phyloP scores from a whole-genome alignment of 2,888 invertebrate genomes.

The Gortyna flavago region DNA sequence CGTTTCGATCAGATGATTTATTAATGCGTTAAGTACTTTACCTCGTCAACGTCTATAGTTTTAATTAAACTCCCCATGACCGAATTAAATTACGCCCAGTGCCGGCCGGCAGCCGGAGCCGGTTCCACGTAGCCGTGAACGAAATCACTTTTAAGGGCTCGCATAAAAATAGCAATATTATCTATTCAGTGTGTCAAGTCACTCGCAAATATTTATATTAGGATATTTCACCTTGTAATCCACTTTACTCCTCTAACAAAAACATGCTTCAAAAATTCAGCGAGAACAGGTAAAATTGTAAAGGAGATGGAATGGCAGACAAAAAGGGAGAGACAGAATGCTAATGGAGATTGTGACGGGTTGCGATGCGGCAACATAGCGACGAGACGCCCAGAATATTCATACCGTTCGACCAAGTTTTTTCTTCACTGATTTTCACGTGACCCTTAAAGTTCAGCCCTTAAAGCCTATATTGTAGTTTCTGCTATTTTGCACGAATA shows the following conservation, averaged over 20 bases:
- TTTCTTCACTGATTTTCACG: constrained; percentile 43
- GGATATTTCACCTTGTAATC: constrained; percentile 57
- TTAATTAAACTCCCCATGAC: constrained; percentile 24
- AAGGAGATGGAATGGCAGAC: constrained; percentile 61
- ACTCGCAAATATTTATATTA: constrained; percentile 48
- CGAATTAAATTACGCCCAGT: constrained; percentile 5
- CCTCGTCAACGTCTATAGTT: constrained; percentile 6
- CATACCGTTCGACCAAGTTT: constrained; percentile 60
- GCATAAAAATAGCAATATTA: constrained; percentile 26
- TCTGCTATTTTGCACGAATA: constrained; percentile 45
- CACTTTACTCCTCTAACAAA: constrained; percentile 57
- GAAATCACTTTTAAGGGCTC: constrained; percentile 20
- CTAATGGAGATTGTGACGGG: constrained; percentile 71
- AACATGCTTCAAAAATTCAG: constrained; percentile 64
- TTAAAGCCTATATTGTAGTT: constrained; percentile 62
- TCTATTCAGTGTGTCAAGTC: constrained; percentile 41
- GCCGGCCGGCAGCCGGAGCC: not conserved
- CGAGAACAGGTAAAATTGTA: constrained; percentile 56
- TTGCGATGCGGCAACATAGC: constrained; percentile 57
- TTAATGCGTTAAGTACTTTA: too few species aligned
- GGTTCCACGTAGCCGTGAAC: not conserved
- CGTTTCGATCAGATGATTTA: constrained; percentile 16
- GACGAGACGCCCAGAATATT: constrained; percentile 61
- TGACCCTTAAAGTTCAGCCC: constrained; percentile 57
- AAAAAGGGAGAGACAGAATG: constrained; percentile 68